Conservation (phyloP, 1,140 invertebrate species). For the Zaprionus nigranus region DNA sequence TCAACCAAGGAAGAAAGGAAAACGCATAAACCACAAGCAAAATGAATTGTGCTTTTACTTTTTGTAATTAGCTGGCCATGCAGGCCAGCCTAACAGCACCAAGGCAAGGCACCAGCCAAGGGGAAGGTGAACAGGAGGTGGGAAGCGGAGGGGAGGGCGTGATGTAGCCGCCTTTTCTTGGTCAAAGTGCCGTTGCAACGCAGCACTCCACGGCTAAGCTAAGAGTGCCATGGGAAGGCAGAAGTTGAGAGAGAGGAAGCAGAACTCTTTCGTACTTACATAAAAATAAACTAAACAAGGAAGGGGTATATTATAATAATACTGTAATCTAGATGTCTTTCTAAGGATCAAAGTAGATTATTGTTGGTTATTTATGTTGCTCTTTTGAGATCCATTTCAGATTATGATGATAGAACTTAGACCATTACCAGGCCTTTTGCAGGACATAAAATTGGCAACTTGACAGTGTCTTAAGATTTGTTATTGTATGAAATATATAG, state of each 20-base stretch:
- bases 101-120: not conserved
- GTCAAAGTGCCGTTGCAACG: slow-evolving; percentile 3
- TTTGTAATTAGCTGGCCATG: slow-evolving; percentile 73
- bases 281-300: not conserved
- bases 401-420: too few relatives aligned
- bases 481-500: too few relatives aligned
- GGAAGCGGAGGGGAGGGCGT: not conserved
- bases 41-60: slow-evolving; percentile 80
- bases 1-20: slow-evolving; percentile 15
- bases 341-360: too few relatives aligned
- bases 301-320: not conserved
- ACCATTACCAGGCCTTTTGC: too few relatives aligned
- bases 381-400: too few relatives aligned
- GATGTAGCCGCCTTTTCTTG: not conserved
- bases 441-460: too few relatives aligned
- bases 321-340: not conserved
- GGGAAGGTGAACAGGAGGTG: not conserved
- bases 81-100: slow-evolving; percentile 31
- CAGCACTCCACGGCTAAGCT: not conserved
- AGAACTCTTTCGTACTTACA: not conserved
- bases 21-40: slow-evolving; percentile 72
- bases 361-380: too few relatives aligned
- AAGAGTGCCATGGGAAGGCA: too few relatives aligned
- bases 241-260: not conserved
- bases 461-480: too few relatives aligned